These are phyloP conservation scores for Mimas tiliae DNA, from an alignment of 2,888 invertebrate genomes.

Conservation along the genomic window DNA sequence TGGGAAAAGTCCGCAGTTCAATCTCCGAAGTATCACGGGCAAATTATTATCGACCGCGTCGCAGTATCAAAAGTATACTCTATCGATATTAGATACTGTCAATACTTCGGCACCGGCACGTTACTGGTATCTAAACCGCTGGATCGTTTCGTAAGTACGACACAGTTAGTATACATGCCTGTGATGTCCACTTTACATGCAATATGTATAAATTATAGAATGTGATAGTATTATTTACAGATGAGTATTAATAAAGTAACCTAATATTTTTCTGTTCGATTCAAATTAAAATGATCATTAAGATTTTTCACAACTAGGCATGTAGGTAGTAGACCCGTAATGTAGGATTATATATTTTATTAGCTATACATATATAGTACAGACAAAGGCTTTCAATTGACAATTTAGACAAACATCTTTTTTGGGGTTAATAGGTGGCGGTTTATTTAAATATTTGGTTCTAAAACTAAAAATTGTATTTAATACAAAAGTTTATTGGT, in stretches of 20 bases:
- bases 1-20: no score
- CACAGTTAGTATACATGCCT: no score
- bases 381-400: neutral
- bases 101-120: no score
- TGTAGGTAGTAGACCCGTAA: neutral
- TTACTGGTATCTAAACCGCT: no score
- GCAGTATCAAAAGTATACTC: no score
- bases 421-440: slow-evolving; percentile 79
- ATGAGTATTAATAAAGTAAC: neutral
- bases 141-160: no score
- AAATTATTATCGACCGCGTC: no score
- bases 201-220: neutral
- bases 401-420: slow-evolving; percentile 63
- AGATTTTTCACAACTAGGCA: neutral
- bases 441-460: slow-evolving; percentile 81
- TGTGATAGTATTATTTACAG: neutral
- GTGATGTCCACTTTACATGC: no score
- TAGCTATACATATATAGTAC: neutral
- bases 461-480: slow-evolving; percentile 85
- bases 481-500: slow-evolving; percentile 85
- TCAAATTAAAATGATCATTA: neutral
- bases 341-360: neutral
- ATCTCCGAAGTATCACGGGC: no score
- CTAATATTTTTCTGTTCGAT: neutral
- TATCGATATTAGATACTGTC: no score